Evolutionary conservation across 2,888 invertebrate species (phyloP).

Genomic region (Halocaridina rubra): DNA sequence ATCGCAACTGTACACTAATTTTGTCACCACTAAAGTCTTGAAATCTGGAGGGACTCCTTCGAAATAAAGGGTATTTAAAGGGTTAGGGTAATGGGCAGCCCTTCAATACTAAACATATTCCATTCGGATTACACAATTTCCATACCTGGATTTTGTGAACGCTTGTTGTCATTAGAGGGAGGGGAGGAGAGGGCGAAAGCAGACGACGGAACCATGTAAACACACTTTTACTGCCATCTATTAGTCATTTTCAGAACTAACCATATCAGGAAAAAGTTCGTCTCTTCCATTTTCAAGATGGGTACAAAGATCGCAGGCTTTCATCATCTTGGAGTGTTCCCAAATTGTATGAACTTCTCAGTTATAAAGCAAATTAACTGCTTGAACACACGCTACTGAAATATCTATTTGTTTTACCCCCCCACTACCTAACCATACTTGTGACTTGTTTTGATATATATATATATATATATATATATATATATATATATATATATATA

Average conservation of each 20-base stretch:
- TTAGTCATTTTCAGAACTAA: background rate
- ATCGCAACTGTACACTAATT: slow-evolving; percentile 42
- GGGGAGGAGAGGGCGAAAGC: too few species aligned
- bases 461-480: background rate
- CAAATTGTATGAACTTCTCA: too few species aligned
- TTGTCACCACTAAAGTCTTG: background rate
- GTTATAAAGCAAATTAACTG: too few species aligned
- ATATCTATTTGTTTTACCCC: too few species aligned
- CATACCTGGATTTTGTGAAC: background rate
- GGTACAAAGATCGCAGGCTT: background rate
- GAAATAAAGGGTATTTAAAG: background rate
- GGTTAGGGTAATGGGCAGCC: background rate
- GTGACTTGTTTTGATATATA: background rate
- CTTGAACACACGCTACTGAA: too few species aligned
- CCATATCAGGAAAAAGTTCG: background rate
- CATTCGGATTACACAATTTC: too few species aligned
- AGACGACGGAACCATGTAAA: slow-evolving; percentile 13
- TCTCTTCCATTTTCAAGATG: background rate
- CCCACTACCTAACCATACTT: too few species aligned
- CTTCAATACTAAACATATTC: too few species aligned
- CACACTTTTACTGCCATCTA: background rate
- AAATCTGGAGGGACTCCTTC: background rate
- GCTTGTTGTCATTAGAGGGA: too few species aligned
- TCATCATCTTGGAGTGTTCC: background rate
- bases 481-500: background rate